Conservation (phyloP, 2,113 vertebrate species). For the Corythaeola cristata region DNA sequence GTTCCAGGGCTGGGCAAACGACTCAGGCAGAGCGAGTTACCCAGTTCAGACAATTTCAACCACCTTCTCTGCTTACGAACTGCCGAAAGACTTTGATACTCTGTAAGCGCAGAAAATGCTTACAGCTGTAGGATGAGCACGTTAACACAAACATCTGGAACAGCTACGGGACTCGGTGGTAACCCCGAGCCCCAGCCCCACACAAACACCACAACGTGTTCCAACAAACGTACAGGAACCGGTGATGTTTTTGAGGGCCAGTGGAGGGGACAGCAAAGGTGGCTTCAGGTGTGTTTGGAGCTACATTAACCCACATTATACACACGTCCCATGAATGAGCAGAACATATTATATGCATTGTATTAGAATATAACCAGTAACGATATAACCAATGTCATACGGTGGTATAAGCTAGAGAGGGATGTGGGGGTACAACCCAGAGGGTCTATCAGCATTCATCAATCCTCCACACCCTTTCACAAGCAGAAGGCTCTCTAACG, state of each 20-base stretch:
- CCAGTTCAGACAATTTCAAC: not conserved
- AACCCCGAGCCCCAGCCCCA: accelerated
- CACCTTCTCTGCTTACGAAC: not conserved
- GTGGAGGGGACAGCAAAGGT: not conserved
- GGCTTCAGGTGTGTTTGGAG: not conserved
- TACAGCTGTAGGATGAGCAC: not conserved
- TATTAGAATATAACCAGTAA: not conserved
- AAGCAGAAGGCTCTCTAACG: not conserved
- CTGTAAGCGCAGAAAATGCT: not conserved
- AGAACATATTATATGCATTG: not conserved
- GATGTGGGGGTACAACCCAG: not conserved
- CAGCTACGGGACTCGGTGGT: accelerated
- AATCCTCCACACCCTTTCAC: not conserved
- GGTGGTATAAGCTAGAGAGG: not conserved
- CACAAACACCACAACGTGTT: too few relatives aligned
- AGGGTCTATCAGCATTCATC: not conserved
- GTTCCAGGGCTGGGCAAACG: not conserved
- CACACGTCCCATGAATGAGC: accelerated
- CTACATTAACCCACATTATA: accelerated
- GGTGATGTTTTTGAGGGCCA: not conserved
- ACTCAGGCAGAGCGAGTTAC: accelerated
- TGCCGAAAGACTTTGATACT: not conserved
- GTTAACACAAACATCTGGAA: not conserved
- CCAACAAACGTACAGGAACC: not conserved
- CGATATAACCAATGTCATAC: not conserved